Evolutionary conservation across 2,888 invertebrate genomes (phyloP), one percentile per base, ranked within the genome.

Genomic region (Agrotis exclamationis): DNA sequence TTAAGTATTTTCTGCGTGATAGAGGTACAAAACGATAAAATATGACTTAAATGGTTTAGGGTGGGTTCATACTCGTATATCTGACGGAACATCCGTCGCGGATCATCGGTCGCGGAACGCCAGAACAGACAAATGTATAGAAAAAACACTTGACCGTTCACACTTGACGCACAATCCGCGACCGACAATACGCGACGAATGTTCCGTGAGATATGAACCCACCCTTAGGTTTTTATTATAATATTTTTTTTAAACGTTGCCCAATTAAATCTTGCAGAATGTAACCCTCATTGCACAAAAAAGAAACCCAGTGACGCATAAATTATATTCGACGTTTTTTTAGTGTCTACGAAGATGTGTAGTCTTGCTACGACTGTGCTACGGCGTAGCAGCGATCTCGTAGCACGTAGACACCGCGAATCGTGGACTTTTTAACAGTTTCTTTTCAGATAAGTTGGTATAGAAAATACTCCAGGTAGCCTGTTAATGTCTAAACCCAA

Each of bases 391-490:
- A 6, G n/a, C 4, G 2, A 54, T 48, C 13, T 14, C 47, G 53
- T 70, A 47, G 24, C 33, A 22, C 28, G 73, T 72, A 63, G 71
- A 39, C 62, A 45, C 28, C 24, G 22, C 39, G 2, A 45, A 9
- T 51, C 3, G 44, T 2, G 9, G 13, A 22, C 24, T 5, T 45
- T 56, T 50, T 22, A 16, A 0, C 0, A 13, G 22, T 48, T 57
- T 7, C 68, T 57, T 69, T 67, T 69, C 39, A 50, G 14, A 13
- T 2, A 20, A 14, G 5, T 39, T 16, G 63, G 5, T 16, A 18
- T 20, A n/a, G 2, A 6, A 22, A 2, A 9, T 44, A 18, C 0
- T 0, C 1, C 0, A 48, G 0, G 4, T n/a, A 4, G 2, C 5
- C 3, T 24, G 3, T 22, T 18, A 48, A 48, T n/a, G 0, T 39